A percentile compares a stretch with the other conserved stretches of the same genome.
These are phyloP conservation scores for Natrix natrix DNA, from an alignment of 2,797 vertebrate genomes.

Conservation along the genomic window DNA sequence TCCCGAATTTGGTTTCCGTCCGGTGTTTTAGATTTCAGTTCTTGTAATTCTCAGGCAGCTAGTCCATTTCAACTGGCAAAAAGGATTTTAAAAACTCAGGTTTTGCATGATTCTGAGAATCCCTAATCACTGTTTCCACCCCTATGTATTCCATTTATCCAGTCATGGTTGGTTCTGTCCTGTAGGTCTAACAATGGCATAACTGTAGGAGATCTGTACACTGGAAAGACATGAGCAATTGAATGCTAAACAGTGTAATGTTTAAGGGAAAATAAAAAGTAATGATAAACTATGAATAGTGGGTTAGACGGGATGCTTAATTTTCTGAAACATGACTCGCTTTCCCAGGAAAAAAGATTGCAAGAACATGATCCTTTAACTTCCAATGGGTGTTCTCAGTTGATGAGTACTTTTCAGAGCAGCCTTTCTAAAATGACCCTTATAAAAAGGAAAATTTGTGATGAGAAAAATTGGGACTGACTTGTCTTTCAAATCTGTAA, in stretches of 20 bases:
- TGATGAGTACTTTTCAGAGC: slow-evolving; percentile 3
- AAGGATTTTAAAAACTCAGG: neutral
- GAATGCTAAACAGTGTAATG: neutral
- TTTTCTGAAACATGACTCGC: neutral
- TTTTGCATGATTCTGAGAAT: neutral
- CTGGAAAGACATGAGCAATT: neutral
- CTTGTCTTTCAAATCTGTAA: slow-evolving; percentile 38
- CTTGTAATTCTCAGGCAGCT: neutral
- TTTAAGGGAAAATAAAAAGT: neutral
- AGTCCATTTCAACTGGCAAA: neutral
- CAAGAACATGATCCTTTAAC: slow-evolving; percentile 17
- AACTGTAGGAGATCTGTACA: neutral
- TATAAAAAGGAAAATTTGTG: neutral
- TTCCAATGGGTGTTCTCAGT: neutral
- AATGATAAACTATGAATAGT: neutral
- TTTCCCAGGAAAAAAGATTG: neutral
- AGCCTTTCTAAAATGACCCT: neutral
- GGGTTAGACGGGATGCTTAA: neutral
- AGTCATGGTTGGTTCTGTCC: neutral
- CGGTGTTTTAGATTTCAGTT: neutral
- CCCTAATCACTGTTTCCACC: neutral
- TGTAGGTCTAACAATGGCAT: neutral
- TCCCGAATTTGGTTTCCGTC: neutral
- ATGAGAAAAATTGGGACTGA: slow-evolving; percentile 25
- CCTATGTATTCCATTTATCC: neutral